These are phyloP conservation scores for Poliocrania exsul DNA, from an alignment of 2,797 vertebrate species.

Conservation along the genomic window DNA sequence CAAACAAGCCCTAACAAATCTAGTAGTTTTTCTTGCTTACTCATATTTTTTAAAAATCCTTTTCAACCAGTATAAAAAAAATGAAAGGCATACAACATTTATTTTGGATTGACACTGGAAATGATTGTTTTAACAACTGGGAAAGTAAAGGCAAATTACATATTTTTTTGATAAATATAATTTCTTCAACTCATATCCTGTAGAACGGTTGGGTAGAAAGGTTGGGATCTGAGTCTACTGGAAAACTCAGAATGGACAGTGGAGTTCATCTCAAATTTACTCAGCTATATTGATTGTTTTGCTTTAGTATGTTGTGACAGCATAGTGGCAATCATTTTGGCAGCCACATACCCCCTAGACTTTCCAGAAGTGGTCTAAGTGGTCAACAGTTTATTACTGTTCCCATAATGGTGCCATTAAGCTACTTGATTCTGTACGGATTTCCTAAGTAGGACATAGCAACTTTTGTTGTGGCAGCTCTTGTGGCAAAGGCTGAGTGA, in stretches of 20 bases:
- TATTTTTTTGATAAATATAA: neutral
- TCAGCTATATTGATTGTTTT: neutral
- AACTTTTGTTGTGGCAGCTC: neutral
- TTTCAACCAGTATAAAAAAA: neutral
- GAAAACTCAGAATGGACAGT: neutral
- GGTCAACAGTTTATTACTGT: neutral
- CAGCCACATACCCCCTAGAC: neutral
- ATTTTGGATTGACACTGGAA: neutral
- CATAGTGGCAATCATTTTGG: neutral
- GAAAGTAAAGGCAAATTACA: neutral
- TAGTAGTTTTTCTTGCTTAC: neutral
- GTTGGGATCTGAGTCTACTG: neutral
- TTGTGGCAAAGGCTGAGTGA: constrained; percentile 16
- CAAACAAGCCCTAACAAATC: neutral
- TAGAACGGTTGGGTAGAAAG: neutral
- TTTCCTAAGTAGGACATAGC: neutral
- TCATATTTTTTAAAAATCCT: neutral
- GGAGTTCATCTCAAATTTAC: neutral
- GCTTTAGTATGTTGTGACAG: neutral
- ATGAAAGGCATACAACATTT: neutral
- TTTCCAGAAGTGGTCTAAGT: neutral
- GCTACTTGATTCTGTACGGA: neutral
- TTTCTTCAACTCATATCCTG: neutral
- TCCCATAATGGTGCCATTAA: neutral
- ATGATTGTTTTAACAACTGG: constrained; percentile 24